Base-by-base conservation (phyloP, 35 echinoderm and acorn worm genomes). In the Hemicentrotus pulcherrimus region DNA sequence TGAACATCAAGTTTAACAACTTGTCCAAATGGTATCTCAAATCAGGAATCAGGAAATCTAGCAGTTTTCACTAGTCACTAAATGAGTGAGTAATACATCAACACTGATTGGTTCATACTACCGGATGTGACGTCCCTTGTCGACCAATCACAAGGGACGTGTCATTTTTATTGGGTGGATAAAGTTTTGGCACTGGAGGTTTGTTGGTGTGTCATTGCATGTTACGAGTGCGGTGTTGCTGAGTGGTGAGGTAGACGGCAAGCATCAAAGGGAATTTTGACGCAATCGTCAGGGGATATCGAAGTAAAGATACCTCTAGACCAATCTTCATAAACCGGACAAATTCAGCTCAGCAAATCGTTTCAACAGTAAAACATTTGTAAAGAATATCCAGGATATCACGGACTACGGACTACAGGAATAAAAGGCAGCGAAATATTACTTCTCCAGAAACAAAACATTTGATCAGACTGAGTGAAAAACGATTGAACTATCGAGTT, bases 271-370 rank as follows among this genome's bases (percentile, higher is more conserved):
- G 88, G 9, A 45, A 32, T 45, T 41, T 90, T 90, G 32, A 32
- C 88, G 46, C 88, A 90, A 90, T 90, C 88, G 88, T 90, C 88
- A 33, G 14, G 88, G 88, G 88, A 90, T 90, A 90, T 90, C 86
- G 86, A 10, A 10, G 86, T 22, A 86, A 86, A 86, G 28, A 18
- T 33, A 86, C 32, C 70, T 86, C 32, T 13, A 30, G 32, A 18
- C 88, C 31, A 90, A 90, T 45, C 88, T 90, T 47, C 65, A n/a
- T 8, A 22, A 28, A n/a, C 65, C 1, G 6, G 2, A n/a, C 65
- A 78, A n/a, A 78, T 78, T 28, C 65, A 28, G 65, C 19, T 22
- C 22, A 6, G 65, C 19, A 22, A 22, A 78, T 78, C 65, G 19
- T 78, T n/a, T 28, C 65, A 78, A 78, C 65, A 28, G 28, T 78